Evolutionary conservation across 2,113 vertebrate species (phyloP), one percentile per base, ranked within the genome.

Genomic region (Sinocyclocheilus grahami): DNA sequence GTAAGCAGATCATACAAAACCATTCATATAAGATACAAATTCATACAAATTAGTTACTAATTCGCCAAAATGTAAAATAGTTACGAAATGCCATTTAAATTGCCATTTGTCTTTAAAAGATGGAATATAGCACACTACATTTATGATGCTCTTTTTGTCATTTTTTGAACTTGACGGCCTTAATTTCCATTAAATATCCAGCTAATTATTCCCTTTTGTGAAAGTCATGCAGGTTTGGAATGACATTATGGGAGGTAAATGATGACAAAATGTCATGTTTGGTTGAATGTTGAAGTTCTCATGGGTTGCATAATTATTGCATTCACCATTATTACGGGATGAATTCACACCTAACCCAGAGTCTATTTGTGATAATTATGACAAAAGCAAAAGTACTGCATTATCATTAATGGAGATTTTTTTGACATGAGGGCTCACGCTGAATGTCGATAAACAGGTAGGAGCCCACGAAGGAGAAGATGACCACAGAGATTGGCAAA

Each of bases 381-480:
- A 53, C 2, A 8, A 1, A 42, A 42, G 8, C 42, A 42, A 42
- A 42, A 42, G 42, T 42, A 42, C 42, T 42, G 8, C 0, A 42
- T 42, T 1, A 42, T 42, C 42, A 42, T 42, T 42, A 42, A 2
- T 9, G 7, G 42, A 42, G 42, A 42, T 42, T 42, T 42, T 37
- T 42, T 42, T 42, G 42, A 42, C 8, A 42, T 20, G 55, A 27
- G 12, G 39, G 55, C 24, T 24, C 91, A 99, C 97, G 96, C 92
- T 97, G 89, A 1, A 99, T 96, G 87, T 97, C 95, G 75, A 89
- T 92, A 95, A 98, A 99, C 87, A 97, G 93, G 22, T 93, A 97
- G 89, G 97, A 98, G 85, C 96, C 96, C 82, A 97, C 95, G 81
- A 97, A 93, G 85, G 97, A 98, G 95, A 96, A 97, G 53, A 95